Percentiles rank a stretch among this genome's conserved stretches.
These are phyloP conservation scores for Candoia aspera DNA, from an alignment of 2,113 vertebrate genomes.

Conservation along the genomic window DNA sequence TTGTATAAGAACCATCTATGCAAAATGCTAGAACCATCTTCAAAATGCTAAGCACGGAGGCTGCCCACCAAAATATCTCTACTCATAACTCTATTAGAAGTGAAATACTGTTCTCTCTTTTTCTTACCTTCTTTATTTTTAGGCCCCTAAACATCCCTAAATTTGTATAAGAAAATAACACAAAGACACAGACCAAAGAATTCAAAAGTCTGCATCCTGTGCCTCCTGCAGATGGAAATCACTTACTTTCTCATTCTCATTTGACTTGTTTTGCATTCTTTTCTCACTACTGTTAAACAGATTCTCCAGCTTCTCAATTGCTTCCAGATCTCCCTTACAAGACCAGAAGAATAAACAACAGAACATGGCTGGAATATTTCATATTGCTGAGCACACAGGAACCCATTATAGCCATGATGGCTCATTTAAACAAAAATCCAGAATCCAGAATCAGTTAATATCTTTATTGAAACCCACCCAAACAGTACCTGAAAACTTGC, in stretches of 20 bases:
- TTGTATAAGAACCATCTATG: no score
- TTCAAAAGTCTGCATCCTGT: background rate
- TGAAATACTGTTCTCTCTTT: background rate
- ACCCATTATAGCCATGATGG: no score
- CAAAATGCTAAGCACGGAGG: no score
- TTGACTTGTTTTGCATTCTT: slow-evolving; percentile 56
- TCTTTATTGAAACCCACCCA: background rate
- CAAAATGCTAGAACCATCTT: no score
- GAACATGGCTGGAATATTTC: background rate
- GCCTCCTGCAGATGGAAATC: slow-evolving; percentile 67
- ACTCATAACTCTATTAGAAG: no score
- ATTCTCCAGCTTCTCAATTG: slow-evolving; percentile 57
- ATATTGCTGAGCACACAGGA: background rate
- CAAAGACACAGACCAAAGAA: background rate
- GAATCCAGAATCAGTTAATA: background rate
- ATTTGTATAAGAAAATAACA: background rate
- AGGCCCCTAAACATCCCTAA: background rate
- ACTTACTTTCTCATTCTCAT: slow-evolving; percentile 68
- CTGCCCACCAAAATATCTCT: no score
- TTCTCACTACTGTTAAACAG: slow-evolving; percentile 42
- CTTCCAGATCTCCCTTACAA: slow-evolving; percentile 53
- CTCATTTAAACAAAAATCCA: no score
- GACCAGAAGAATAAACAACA: background rate
- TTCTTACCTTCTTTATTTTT: background rate
- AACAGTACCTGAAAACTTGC: no score